Evolutionary conservation across 2,888 invertebrate species (phyloP).

Genomic region (Clanis bilineata): DNA sequence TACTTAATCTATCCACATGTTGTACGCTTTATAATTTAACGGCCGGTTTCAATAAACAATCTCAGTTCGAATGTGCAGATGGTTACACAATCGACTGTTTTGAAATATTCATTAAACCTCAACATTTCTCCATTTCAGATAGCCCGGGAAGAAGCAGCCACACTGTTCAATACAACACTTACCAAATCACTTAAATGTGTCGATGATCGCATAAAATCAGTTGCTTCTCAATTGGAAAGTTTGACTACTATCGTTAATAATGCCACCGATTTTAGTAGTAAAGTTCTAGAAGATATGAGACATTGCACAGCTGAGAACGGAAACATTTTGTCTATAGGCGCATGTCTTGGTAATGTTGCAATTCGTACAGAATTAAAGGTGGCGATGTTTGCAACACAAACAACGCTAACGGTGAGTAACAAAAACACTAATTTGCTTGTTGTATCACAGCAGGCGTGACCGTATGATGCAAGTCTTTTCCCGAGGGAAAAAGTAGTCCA

Average conservation of each 20-base stretch:
- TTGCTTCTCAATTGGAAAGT: slow-evolving; percentile 42
- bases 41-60: too few relatives aligned
- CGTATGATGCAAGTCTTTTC: too few relatives aligned
- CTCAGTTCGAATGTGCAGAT: too few relatives aligned
- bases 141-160: slow-evolving; percentile 46
- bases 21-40: too few relatives aligned
- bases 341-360: slow-evolving; percentile 57
- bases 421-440: not conserved
- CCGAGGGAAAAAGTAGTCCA: too few relatives aligned
- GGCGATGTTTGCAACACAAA: slow-evolving; percentile 48
- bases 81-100: too few relatives aligned
- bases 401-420: slow-evolving; percentile 53
- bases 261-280: slow-evolving; percentile 45
- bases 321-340: slow-evolving; percentile 47
- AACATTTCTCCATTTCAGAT: slow-evolving; percentile 40
- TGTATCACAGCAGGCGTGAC: not conserved
- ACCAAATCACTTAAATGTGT: slow-evolving; percentile 50
- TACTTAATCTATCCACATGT: too few relatives aligned
- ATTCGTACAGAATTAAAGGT: slow-evolving; percentile 56
- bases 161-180: slow-evolving; percentile 48
- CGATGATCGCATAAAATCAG: slow-evolving; percentile 50
- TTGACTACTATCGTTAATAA: slow-evolving; percentile 40
- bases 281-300: slow-evolving; percentile 52
- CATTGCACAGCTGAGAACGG: slow-evolving; percentile 48
- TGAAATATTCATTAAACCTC: too few relatives aligned